phyloP scores from a whole-genome alignment of 2,797 vertebrate genomes.

The Pseudochromis fuscus region DNA sequence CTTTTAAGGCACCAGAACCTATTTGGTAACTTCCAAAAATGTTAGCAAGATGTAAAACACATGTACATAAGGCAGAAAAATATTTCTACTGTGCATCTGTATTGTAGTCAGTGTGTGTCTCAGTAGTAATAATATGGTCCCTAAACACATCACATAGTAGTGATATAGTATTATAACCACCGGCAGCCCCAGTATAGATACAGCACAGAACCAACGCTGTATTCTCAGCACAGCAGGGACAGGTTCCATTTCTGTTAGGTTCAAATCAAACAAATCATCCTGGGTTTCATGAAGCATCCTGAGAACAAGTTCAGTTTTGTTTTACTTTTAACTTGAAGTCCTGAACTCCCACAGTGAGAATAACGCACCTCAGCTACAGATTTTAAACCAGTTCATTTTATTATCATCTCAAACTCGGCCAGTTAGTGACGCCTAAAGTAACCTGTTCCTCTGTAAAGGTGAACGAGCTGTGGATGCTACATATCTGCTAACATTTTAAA shows the following conservation, averaged over 20 bases:
- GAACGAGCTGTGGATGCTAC: too few species aligned
- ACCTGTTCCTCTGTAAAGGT: too few species aligned
- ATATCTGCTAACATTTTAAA: too few species aligned
- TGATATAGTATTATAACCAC: not conserved
- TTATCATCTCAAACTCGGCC: too few species aligned
- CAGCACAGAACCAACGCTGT: not conserved
- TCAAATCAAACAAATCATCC: not conserved
- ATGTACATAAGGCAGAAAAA: not conserved
- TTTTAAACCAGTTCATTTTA: too few species aligned
- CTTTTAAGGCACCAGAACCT: not conserved
- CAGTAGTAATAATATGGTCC: slow-evolving; percentile 4
- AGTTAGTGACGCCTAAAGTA: too few species aligned
- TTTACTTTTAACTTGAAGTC: not conserved
- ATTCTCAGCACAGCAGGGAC: not conserved
- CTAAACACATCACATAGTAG: not conserved
- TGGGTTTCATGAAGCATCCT: too few species aligned
- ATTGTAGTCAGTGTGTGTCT: not conserved
- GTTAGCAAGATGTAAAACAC: not conserved
- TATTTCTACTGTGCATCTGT: not conserved
- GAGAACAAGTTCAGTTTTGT: not conserved
- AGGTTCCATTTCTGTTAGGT: slow-evolving; percentile 15
- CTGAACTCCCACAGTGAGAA: slow-evolving; percentile 16
- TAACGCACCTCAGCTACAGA: too few species aligned
- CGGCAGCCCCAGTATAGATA: not conserved
- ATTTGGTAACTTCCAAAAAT: not conserved